phyloP scores from a whole-genome alignment of 1,140 invertebrate genomes.

The Neodiprion fabricii region DNA sequence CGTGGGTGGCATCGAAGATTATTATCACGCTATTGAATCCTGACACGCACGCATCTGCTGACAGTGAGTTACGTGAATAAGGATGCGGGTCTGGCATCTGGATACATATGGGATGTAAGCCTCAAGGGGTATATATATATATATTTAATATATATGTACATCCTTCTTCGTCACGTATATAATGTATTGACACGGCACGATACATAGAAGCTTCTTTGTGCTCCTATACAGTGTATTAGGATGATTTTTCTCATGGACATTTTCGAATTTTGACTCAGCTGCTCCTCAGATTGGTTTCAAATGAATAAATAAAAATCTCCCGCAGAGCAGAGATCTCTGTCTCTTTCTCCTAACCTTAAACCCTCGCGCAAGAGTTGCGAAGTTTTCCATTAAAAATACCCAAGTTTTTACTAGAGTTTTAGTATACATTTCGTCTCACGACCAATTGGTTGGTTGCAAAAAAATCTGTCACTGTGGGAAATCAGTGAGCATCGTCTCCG shows the following conservation, averaged over 20 bases:
- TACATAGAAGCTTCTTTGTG: too few species aligned
- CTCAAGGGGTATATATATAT: too few species aligned
- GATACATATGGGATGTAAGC: background rate
- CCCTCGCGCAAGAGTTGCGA: too few species aligned
- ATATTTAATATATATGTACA: too few species aligned
- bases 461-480: constrained; percentile 6
- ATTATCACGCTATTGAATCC: background rate
- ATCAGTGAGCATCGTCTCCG: background rate
- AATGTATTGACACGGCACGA: too few species aligned
- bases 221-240: too few species aligned
- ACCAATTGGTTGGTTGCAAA: background rate
- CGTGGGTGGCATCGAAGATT: background rate
- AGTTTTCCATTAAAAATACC: background rate
- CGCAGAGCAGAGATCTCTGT: background rate
- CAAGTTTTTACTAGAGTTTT: constrained; percentile 10
- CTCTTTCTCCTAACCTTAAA: background rate
- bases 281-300: too few species aligned
- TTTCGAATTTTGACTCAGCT: too few species aligned
- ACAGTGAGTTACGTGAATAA: background rate
- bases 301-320: too few species aligned
- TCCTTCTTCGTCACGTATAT: too few species aligned
- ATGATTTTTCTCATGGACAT: too few species aligned
- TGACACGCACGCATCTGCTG: background rate
- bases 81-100: background rate
- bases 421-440: constrained; percentile 15